Percentiles rank a stretch among this genome's conserved stretches.
Evolutionary conservation across 2,888 invertebrate species (phyloP).

Genomic region (Diplolepis rosae): DNA sequence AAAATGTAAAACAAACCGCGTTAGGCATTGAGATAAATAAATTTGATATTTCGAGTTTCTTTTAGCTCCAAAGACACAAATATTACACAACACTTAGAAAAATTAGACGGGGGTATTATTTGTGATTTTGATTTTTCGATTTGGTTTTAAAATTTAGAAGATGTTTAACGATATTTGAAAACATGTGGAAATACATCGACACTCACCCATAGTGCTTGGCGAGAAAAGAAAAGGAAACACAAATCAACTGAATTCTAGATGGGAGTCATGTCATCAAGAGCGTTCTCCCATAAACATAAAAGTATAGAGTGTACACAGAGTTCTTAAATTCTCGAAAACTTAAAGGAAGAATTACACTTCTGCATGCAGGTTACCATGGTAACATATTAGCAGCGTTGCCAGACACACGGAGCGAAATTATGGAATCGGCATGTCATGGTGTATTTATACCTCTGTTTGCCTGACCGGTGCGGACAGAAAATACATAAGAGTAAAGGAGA

Average conservation of each 20-base stretch:
- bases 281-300: too few species aligned
- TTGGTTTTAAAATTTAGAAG: background rate
- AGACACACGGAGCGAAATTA: too few species aligned
- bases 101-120: background rate
- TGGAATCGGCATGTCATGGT: too few species aligned
- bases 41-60: background rate
- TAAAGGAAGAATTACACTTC: too few species aligned
- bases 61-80: constrained; percentile 12
- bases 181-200: constrained; percentile 13
- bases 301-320: too few species aligned
- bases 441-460: too few species aligned
- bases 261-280: too few species aligned
- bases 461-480: too few species aligned
- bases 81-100: background rate
- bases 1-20: background rate
- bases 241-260: background rate
- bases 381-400: too few species aligned
- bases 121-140: background rate
- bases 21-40: background rate
- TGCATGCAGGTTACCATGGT: too few species aligned
- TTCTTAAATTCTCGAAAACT: too few species aligned
- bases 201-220: constrained; percentile 27
- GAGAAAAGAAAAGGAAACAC: constrained; percentile 12
- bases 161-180: constrained; percentile 15
- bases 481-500: too few species aligned